Percentiles rank a stretch among this genome's conserved stretches.
These are phyloP conservation scores for Stomatorhinus ivindoensis DNA, from an alignment of 2,113 vertebrate species.

Conservation along the genomic window DNA sequence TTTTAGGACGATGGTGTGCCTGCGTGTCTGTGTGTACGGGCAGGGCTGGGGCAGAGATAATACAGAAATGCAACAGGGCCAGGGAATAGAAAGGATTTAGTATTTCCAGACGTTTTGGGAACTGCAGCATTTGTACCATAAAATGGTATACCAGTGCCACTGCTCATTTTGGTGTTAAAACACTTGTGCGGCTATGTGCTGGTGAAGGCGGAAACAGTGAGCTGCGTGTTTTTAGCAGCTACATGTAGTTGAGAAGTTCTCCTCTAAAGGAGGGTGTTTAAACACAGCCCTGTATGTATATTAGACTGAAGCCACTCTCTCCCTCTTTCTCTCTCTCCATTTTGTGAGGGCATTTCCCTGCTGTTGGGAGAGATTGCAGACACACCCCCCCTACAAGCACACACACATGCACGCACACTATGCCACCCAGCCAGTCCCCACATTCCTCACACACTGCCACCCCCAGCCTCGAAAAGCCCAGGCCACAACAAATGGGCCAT, in stretches of 20 bases:
- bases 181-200: neutral
- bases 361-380: conserved; percentile 61
- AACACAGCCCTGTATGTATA: conserved; percentile 36
- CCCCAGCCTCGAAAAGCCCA: neutral
- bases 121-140: neutral
- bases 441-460: neutral
- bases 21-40: conserved; percentile 10
- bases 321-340: conserved; percentile 55
- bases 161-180: neutral
- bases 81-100: neutral
- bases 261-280: neutral
- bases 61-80: neutral
- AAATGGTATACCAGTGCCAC: neutral
- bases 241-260: neutral
- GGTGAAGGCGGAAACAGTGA: conserved; percentile 21
- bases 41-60: neutral
- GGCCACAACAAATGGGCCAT: neutral
- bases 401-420: neutral
- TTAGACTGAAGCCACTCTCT: conserved; percentile 54
- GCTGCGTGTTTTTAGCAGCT: conserved; percentile 28
- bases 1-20: conserved; percentile 42
- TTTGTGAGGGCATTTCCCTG: conserved; percentile 52
- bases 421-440: neutral
- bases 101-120: neutral
- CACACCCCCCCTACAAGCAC: conserved; percentile 50